These are phyloP conservation scores for Aurelia coerulea DNA, from an alignment of 30 jellyfish, hydroid and myxozoan genomes.

Conservation along the genomic window DNA sequence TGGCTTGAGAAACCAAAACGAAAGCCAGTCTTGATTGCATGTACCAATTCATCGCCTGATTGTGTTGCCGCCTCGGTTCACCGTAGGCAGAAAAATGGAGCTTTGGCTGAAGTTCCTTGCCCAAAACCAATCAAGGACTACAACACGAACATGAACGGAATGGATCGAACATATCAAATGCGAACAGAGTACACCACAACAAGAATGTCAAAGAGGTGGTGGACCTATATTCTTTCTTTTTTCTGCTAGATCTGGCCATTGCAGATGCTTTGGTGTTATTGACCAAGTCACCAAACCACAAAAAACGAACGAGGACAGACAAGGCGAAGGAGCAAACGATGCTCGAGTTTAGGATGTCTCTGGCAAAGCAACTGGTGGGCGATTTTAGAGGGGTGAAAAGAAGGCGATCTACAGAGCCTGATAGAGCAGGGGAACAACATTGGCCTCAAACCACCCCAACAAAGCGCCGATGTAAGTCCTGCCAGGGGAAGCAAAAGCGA, in stretches of 20 bases:
- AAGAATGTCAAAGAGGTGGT: conserved; percentile 64
- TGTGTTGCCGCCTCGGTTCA: neutral
- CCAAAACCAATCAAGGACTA: conserved; percentile 63
- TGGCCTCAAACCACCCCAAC: conserved; percentile 18
- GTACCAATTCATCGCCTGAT: conserved; percentile 34
- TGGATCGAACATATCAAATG: conserved; percentile 72
- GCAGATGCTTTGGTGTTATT: conserved; percentile 64
- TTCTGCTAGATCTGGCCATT: conserved; percentile 64
- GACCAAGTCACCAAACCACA: conserved; percentile 28
- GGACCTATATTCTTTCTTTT: conserved; percentile 68
- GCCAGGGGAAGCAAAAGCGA: conserved; percentile 1
- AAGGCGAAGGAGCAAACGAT: neutral
- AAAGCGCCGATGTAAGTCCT: conserved; percentile 9
- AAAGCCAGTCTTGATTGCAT: conserved; percentile 63
- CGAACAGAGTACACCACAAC: conserved; percentile 68
- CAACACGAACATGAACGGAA: conserved; percentile 77
- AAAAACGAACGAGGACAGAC: neutral
- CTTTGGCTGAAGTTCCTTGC: conserved; percentile 41
- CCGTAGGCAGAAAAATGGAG: conserved; percentile 54
- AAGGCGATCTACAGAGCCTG: conserved; percentile 18
- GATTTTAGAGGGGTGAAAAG: conserved; percentile 14
- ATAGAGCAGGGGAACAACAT: neutral
- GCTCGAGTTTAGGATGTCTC: neutral
- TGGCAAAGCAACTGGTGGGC: conserved; percentile 40
- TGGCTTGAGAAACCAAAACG: conserved; percentile 37